Base-by-base conservation (phyloP, 1,140 invertebrate genomes). In the Laupala kohalensis region DNA sequence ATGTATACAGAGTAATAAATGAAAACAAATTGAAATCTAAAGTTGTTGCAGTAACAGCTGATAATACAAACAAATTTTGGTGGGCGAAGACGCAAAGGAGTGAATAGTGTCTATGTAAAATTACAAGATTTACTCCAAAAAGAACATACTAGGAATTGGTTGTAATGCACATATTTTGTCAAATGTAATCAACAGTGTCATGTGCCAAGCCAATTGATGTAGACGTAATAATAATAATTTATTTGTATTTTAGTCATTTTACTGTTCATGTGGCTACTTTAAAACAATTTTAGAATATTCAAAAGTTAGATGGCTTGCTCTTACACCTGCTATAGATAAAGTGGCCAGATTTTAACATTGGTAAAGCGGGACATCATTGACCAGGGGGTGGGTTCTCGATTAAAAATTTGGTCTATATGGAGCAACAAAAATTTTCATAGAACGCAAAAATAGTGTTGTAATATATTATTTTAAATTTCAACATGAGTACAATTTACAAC, bases 21-120 rank as follows among this genome's bases (percentile, higher is more conserved):
- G 68, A 73, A 73, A 69, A 70, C 72, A 73, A 69, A 69, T 73
- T 70, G 28, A 73, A 73, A 73, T 73, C 72, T 73, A 73, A 69
- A 70, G 67, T 73, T 73, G 64, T 69, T 70, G 69, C 72, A 69
- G 30, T 70, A 73, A 69, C 68, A 73, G 68, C 72, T 73, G 68
- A 73, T 64, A 70, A 73, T 64, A 65, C 72, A 73, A 73, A 73
- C 72, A 63, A 73, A 73, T 70, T 73, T 69, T 73, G 69, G 68
- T 69, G 72, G 72, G n/a, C 72, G 27, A 73, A 73, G 72, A 73
- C 68, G 26, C 72, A 73, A 73, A 73, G 72, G 72, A 26, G 72
- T 73, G 72, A 69, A 70, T 73, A 69, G 69, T 69, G 63, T 64
- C 37, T 73, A 69, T 69, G 68, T 73, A 73, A 73, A 73, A 29